These are phyloP conservation scores for Pseudococcus viburni DNA, from an alignment of 2,888 invertebrate species.

Conservation along the genomic window DNA sequence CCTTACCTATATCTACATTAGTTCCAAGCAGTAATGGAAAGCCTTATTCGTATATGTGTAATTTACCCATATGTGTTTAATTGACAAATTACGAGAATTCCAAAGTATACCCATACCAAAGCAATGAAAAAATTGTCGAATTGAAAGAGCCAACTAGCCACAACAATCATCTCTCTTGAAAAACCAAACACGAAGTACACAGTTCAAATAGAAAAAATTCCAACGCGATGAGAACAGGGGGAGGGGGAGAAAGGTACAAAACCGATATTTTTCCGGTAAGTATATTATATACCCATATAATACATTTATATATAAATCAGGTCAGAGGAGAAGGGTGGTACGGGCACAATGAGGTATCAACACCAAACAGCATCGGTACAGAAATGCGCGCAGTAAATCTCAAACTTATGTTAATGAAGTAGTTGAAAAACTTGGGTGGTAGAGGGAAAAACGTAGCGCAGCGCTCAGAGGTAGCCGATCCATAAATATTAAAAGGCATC, in stretches of 20 bases:
- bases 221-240: not conserved
- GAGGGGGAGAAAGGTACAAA: not conserved
- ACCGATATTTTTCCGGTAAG: not conserved
- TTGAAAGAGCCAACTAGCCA: not conserved
- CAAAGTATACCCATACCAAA: not conserved
- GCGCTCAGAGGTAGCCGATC: conserved; percentile 59
- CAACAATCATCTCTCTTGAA: not conserved
- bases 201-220: not conserved
- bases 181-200: not conserved
- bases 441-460: conserved; percentile 10
- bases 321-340: not conserved
- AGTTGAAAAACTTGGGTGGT: conserved; percentile 64
- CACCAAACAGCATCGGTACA: not conserved
- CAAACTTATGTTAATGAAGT: conserved; percentile 63
- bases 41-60: not conserved
- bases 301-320: not conserved
- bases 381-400: conserved; percentile 59
- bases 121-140: not conserved
- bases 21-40: conserved; percentile 4
- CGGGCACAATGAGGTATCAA: not conserved
- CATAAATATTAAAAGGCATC: conserved; percentile 64
- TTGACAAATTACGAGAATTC: conserved; percentile 23
- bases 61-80: not conserved
- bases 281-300: not conserved
- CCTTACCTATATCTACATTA: not conserved